Evolutionary conservation across 2,888 invertebrate species (phyloP).

Genomic region (Synergus umbraculus): DNA sequence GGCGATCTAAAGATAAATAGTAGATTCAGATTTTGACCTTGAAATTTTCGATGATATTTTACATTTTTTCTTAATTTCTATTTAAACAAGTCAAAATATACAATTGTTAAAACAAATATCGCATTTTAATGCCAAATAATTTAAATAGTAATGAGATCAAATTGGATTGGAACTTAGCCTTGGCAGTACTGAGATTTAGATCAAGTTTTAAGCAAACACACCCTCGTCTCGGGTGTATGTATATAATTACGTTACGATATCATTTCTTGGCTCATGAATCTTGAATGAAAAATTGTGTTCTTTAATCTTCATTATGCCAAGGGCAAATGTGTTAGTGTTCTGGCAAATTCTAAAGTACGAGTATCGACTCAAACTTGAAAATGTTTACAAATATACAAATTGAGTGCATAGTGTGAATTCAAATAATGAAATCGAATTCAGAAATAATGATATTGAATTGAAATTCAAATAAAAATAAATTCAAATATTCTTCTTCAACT

Average conservation of each 20-base stretch:
- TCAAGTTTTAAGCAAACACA: constrained; percentile 23
- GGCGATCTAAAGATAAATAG: constrained; percentile 70
- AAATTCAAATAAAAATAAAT: too few species aligned
- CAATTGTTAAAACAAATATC: constrained; percentile 4
- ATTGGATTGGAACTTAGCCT: constrained; percentile 14
- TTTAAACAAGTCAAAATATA: background rate
- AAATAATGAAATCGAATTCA: too few species aligned
- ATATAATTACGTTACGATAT: constrained; percentile 27
- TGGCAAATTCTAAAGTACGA: background rate
- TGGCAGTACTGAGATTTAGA: constrained; percentile 32
- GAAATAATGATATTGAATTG: too few species aligned
- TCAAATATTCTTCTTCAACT: too few species aligned
- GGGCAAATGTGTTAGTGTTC: background rate
- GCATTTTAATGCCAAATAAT: constrained; percentile 9
- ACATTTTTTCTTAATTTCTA: constrained; percentile 1
- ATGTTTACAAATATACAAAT: background rate
- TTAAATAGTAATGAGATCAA: constrained; percentile 17
- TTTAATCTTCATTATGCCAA: constrained; percentile 1
- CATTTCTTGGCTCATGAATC: constrained; percentile 25
- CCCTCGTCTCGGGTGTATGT: background rate
- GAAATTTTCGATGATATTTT: constrained; percentile 26
- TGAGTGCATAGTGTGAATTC: background rate
- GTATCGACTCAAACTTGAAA: background rate
- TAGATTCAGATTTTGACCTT: constrained; percentile 44
- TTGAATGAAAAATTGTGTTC: constrained; percentile 29